Evolutionary conservation across 1,140 invertebrate species (phyloP).

Genomic region (Cyclina sinensis): DNA sequence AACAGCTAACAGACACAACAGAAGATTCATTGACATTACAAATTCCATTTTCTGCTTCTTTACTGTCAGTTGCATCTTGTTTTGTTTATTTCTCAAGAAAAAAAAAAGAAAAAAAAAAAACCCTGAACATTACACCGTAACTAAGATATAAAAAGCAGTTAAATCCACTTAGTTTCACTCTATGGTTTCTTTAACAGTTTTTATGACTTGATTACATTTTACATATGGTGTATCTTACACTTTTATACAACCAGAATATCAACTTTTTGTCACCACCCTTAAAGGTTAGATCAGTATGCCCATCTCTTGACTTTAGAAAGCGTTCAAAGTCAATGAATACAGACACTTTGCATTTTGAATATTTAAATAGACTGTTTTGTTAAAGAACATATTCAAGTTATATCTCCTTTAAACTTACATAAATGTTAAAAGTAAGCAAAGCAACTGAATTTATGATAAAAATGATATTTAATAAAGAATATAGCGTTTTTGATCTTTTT

Average conservation of each 20-base stretch:
- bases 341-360: neutral
- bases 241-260: neutral
- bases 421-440: neutral
- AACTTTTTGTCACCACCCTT: neutral
- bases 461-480: neutral
- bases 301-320: neutral
- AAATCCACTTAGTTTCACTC: neutral
- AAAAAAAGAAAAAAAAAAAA: neutral
- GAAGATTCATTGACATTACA: too few relatives aligned
- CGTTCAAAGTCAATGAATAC: neutral
- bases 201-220: neutral
- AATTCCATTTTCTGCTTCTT: too few relatives aligned
- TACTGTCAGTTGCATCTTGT: neutral
- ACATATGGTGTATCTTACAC: neutral
- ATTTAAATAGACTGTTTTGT: neutral
- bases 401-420: neutral
- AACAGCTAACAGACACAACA: too few relatives aligned
- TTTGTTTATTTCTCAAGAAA: neutral
- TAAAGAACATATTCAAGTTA: neutral
- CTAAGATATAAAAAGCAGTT: neutral
- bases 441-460: neutral
- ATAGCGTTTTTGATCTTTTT: slow-evolving; percentile 2
- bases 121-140: neutral
- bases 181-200: neutral
- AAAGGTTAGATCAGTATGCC: neutral